Base-by-base conservation (phyloP, 1,140 invertebrate genomes). In the Stenopsyche tienmushanensis region DNA sequence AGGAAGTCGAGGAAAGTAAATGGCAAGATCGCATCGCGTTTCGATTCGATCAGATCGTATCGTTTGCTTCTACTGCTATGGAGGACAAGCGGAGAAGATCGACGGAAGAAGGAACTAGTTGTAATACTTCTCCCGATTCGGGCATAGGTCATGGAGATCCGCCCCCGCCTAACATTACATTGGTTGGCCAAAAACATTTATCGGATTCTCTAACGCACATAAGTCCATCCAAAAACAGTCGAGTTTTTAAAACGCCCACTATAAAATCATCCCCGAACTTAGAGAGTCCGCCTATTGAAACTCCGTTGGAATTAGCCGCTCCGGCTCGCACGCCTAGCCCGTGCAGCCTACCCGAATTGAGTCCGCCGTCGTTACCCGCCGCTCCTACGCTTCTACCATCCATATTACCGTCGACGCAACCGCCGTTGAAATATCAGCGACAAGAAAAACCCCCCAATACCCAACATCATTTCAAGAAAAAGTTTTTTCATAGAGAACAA, bases 21-120 rank as follows among this genome's bases (percentile, higher is more conserved):
- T 93, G 91, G 90, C 90, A 93, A 77, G 89, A 91, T 72, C 87
- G 90, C 68, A 93, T 93, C 71, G 90, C 87, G 73, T 91, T 88
- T 71, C 89, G 91, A 26, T 94, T 94, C 80, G 92, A 95, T 78
- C 85, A 90, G 57, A 80, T 94, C 65, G 89, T 94, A 62, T 91
- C 90, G 21, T 90, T 93, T 75, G 92, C 91, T 5, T 91, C 90
- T 2, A 92, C 90, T 1, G 91, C 92, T 72, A 80, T 93, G 70
- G 90, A 93, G 73, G 90, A 91, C 74, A 83, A 90, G 66, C 82
- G 90, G 26, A 75, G 79, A 54, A 82, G 89, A 64, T 91, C 89
- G n/a, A 88, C 86, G 0, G 88, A 90, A 72, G 86, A 86, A 68
- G 84, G 84, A 65, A 78, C 83, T 64, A 80, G 81, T 72, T 85